phyloP scores from a whole-genome alignment of 2,888 invertebrate species.

The Chironomus tentans region DNA sequence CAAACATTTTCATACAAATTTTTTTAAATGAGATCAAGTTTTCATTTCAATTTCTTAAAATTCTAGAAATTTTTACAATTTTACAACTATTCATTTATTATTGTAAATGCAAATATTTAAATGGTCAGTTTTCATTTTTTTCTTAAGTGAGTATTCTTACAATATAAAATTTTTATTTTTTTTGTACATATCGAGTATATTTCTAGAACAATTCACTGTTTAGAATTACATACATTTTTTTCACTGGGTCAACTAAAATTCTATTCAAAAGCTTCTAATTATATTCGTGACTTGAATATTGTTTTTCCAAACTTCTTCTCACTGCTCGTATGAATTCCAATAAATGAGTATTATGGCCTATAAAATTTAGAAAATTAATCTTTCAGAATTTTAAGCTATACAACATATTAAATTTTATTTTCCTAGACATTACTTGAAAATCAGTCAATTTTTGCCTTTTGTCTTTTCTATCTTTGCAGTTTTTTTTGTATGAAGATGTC shows the following conservation, averaged over 20 bases:
- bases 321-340: neutral
- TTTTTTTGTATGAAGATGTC: neutral
- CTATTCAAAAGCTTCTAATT: neutral
- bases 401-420: neutral
- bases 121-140: neutral
- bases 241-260: neutral
- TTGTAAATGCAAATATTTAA: neutral
- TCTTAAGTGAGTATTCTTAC: neutral
- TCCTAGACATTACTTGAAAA: neutral
- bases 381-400: neutral
- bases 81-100: neutral
- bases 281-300: neutral
- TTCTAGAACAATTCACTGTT: too few species aligned
- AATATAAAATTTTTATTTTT: too few species aligned
- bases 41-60: neutral
- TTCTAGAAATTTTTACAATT: neutral
- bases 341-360: neutral
- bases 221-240: too few species aligned
- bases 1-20: neutral
- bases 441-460: neutral
- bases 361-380: neutral
- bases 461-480: too few species aligned
- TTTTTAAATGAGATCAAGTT: neutral
- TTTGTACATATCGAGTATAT: too few species aligned
- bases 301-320: neutral